Evolutionary conservation across 92 coral and sea anemone genomes (phyloP).

Genomic region (Meandrina meandrites): DNA sequence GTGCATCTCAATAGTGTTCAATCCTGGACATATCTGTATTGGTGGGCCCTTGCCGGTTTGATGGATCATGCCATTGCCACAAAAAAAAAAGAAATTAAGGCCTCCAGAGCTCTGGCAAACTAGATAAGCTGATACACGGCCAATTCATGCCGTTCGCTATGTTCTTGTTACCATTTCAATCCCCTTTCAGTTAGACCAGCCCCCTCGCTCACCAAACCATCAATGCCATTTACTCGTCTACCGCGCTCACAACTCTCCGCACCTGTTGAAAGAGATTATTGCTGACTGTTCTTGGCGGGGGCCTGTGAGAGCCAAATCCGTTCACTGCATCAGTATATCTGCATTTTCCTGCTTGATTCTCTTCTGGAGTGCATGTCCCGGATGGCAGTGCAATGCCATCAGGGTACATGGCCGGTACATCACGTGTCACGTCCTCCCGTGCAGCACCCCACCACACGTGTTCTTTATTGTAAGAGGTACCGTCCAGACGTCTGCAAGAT

Average conservation of each 20-base stretch:
- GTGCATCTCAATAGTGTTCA: too few relatives aligned
- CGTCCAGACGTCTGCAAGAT: constrained; percentile 75
- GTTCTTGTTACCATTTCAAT: too few relatives aligned
- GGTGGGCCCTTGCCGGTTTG: too few relatives aligned
- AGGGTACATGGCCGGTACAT: constrained; percentile 73
- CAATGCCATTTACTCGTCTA: background rate
- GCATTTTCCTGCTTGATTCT: constrained; percentile 58
- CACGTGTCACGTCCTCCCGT: constrained; percentile 76
- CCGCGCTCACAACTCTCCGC: background rate
- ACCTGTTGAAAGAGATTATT: constrained; percentile 88
- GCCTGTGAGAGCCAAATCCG: constrained; percentile 86
- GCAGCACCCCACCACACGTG: constrained; percentile 88
- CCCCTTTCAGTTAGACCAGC: background rate
- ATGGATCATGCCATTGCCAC: too few relatives aligned
- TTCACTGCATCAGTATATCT: constrained; percentile 60
- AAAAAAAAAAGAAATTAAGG: background rate
- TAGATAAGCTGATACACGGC: too few relatives aligned
- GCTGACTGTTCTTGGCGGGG: constrained; percentile 86
- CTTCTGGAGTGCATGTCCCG: constrained; percentile 69
- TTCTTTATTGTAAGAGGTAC: constrained; percentile 78
- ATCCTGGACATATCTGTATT: too few relatives aligned
- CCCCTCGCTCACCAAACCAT: too few relatives aligned
- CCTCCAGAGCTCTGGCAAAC: background rate
- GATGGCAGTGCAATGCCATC: constrained; percentile 85
- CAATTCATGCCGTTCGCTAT: too few relatives aligned